Percentiles rank a stretch among this genome's conserved stretches.
Evolutionary conservation across 1,140 invertebrate genomes (phyloP).

Genomic region (Apis laboriosa): DNA sequence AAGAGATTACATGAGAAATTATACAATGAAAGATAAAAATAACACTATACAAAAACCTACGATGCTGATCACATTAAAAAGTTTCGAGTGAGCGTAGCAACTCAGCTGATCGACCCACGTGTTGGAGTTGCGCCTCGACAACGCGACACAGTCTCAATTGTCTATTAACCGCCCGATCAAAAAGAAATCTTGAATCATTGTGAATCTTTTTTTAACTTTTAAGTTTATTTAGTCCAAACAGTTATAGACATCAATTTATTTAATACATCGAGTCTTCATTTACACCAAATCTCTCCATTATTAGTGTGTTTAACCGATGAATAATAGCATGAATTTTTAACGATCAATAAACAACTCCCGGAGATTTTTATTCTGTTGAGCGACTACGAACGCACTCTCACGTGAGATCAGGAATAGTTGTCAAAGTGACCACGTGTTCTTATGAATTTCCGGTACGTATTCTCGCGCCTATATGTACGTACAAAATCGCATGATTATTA

Average conservation of each 20-base stretch:
- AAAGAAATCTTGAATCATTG: neutral
- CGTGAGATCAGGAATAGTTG: conserved; percentile 39
- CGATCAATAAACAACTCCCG: conserved; percentile 50
- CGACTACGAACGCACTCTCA: conserved; percentile 26
- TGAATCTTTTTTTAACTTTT: neutral
- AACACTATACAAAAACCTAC: neutral
- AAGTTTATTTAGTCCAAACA: neutral
- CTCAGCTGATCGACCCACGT: conserved; percentile 49
- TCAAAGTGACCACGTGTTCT: conserved; percentile 45
- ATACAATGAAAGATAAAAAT: neutral
- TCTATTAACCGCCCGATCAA: neutral
- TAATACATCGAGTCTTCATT: neutral
- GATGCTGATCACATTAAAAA: neutral
- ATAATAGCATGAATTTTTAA: conserved; percentile 14
- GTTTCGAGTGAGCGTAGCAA: neutral
- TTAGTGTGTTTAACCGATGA: neutral
- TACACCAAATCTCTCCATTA: no score
- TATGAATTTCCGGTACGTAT: conserved; percentile 25
- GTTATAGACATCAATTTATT: neutral
- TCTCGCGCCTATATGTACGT: neutral
- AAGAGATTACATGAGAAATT: neutral
- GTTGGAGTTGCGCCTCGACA: conserved; percentile 17
- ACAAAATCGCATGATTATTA: neutral
- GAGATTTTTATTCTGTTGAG: conserved; percentile 37
- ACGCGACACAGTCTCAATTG: conserved; percentile 6